These are phyloP conservation scores for Nerophis ophidion DNA, from an alignment of 2,113 vertebrate genomes.

Conservation along the genomic window DNA sequence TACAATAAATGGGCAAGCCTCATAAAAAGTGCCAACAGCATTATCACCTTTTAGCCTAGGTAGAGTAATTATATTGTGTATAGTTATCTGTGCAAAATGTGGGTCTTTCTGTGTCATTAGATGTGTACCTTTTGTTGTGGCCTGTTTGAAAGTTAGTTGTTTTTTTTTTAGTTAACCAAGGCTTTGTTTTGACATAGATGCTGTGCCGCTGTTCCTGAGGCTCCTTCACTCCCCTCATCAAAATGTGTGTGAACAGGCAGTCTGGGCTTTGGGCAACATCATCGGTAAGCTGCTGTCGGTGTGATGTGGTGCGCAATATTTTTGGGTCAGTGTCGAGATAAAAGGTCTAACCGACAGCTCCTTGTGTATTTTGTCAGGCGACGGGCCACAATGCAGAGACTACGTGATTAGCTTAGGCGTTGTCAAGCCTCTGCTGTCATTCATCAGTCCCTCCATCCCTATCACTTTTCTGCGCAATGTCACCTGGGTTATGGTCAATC, in stretches of 20 bases:
- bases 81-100: too few species aligned
- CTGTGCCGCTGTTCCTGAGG: slow-evolving; percentile 92
- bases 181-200: slow-evolving; percentile 70
- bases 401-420: slow-evolving; percentile 97
- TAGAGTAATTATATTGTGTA: too few species aligned
- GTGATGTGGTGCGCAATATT: not conserved
- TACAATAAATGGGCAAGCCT: too few species aligned
- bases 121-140: too few species aligned
- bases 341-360: not conserved
- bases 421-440: slow-evolving; percentile 94
- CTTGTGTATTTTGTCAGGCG: slow-evolving; percentile 70
- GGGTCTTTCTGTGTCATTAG: too few species aligned
- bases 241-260: slow-evolving; percentile 97
- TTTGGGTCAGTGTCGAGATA: not conserved
- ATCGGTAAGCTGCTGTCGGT: slow-evolving; percentile 78
- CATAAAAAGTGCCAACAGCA: too few species aligned
- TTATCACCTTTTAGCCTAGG: too few species aligned
- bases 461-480: slow-evolving; percentile 99
- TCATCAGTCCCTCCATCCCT: slow-evolving; percentile 98
- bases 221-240: slow-evolving; percentile 92
- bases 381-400: slow-evolving; percentile 96
- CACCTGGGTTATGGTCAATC: slow-evolving; percentile 99
- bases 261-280: slow-evolving; percentile 97
- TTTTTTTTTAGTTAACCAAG: too few species aligned
- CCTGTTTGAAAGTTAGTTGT: too few species aligned